Evolutionary conservation across 2,888 invertebrate genomes (phyloP), one percentile per base, ranked within the genome.

Genomic region (Zaprionus bogoriensis): DNA sequence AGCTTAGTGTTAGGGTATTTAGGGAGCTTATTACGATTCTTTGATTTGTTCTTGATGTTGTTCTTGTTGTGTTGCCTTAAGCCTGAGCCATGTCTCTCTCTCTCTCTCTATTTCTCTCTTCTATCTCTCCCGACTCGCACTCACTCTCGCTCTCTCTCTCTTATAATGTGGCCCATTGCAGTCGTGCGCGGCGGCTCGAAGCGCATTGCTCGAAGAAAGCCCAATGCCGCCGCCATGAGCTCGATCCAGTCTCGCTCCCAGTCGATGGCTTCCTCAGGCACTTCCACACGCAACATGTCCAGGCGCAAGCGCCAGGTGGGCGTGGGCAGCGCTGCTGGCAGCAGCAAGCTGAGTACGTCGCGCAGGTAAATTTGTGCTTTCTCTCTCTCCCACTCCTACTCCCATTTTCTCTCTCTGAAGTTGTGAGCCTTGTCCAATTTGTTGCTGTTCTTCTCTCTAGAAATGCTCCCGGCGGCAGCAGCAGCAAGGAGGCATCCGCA

Each of bases 341-440:
- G 50, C 67, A 65, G 42, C 46, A 71, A 72, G 59, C 55, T 61
- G 42, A 51, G 71, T 4, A 46, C 71, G 44, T 44, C 66, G 60
- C 86, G 80, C 82, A 82, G 82, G 82, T 82, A 82, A 82, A 73
- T 52, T 47, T 50, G 52, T 45, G 63, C 57, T 53, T 60, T 55
- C 63, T 27, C 57, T 63, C 64, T 45, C 39, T 72, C 22, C 47
- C 27, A 32, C 39, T 46, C 17, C 36, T 41, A 42, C 14, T 52
- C n/a, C 25, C 38, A 52, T 25, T 48, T 17, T 20, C 25, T 30
- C 22, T 23, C 17, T 39, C 7, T 48, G 10, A 39, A 38, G n/a
- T 41, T 12, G 39, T 42, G 39, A 45, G 46, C 23, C 51, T 46
- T 66, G 65, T 65, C 50, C 53, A 51, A 42, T 61, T 61, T 74